phyloP scores from a whole-genome alignment of 1,140 invertebrate species.

The Drosophila dunni region DNA sequence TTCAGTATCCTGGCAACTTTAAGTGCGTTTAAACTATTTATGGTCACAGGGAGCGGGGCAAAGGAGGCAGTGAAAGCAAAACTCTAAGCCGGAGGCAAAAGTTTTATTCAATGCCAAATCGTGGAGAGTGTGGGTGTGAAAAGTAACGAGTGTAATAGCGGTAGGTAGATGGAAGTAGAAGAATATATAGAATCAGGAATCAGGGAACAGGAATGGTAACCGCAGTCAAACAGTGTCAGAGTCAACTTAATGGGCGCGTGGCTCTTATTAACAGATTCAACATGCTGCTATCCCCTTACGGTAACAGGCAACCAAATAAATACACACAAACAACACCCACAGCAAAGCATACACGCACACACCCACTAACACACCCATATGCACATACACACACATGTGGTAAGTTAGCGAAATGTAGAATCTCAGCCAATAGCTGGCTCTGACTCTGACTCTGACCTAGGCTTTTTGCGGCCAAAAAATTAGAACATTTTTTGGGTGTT shows the following conservation, averaged over 20 bases:
- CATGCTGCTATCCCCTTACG: conserved; percentile 27
- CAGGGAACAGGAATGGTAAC: conserved; percentile 25
- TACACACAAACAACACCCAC: conserved; percentile 13
- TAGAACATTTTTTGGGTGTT: conserved; percentile 49
- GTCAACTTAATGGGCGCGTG: conserved; percentile 62
- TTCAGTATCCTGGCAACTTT: conserved; percentile 22
- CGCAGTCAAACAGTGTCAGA: conserved; percentile 40
- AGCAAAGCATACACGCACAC: conserved; percentile 10
- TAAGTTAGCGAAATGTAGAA: conserved; percentile 9
- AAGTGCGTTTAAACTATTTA: conserved; percentile 53
- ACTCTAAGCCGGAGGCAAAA: conserved; percentile 38
- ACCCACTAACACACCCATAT: conserved; percentile 9
- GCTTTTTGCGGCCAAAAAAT: conserved; percentile 33
- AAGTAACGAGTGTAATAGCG: not conserved
- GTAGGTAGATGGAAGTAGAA: not conserved
- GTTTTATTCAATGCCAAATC: conserved; percentile 55
- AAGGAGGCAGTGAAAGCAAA: not conserved
- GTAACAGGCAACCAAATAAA: conserved; percentile 29
- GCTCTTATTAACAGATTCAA: conserved; percentile 71
- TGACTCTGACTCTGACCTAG: conserved; percentile 28
- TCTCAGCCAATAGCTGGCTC: conserved; percentile 6
- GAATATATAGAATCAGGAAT: conserved; percentile 2
- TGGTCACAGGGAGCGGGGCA: not conserved
- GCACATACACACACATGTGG: conserved; percentile 15
- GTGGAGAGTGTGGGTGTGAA: conserved; percentile 17